Evolutionary conservation across 2,888 invertebrate genomes (phyloP), one percentile per base, ranked within the genome.

Genomic region (Gonocerus acuteangulatus): DNA sequence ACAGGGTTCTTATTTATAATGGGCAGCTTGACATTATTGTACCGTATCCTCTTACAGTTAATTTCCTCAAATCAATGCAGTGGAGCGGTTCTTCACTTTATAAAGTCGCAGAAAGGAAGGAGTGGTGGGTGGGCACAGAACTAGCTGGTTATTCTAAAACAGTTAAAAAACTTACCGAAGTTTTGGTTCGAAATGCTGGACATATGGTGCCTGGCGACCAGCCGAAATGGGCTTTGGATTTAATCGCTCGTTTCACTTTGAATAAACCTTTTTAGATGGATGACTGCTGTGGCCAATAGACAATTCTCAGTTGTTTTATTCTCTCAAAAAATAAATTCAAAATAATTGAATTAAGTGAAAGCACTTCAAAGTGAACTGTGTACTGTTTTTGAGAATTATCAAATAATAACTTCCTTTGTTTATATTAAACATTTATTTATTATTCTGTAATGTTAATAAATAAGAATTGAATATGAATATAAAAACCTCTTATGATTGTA

Each of bases 1-100:
- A 87, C 70, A 77, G 79, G 72, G 82, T 91, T 13, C 79, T 94
- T 48, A 80, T 93, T 65, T 95, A 94, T 73, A 93, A 85, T 71
- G 95, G 95, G 0, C 94, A 95, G 71, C 73, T 95, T 66, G 95
- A 95, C 73, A 86, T 95, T n/a, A 91, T 94, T 66, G 89, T 94
- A 0, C 90, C 92, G 0, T 90, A 91, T 74, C 90, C 92, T 0
- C 72, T 90, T 51, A 92, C 93, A 0, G 80, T 86, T 15, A 87
- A 87, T 71, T 93, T 88, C 73, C 74, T 95, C 32, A 77, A 80
- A 66, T 79, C 82, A 56, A 76, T 92, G 1, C 79, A 84, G 49
- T 92, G 90, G 76, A 79, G 77, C 27, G 83, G 80, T 1, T 76
- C 83, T 0, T 78, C 78, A 2, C 77, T 80, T 1, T 92, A 89